A percentile compares a stretch with the other conserved stretches of the same genome.
Conservation (phyloP, 2,888 invertebrate genomes). For the Macropis europaea region DNA sequence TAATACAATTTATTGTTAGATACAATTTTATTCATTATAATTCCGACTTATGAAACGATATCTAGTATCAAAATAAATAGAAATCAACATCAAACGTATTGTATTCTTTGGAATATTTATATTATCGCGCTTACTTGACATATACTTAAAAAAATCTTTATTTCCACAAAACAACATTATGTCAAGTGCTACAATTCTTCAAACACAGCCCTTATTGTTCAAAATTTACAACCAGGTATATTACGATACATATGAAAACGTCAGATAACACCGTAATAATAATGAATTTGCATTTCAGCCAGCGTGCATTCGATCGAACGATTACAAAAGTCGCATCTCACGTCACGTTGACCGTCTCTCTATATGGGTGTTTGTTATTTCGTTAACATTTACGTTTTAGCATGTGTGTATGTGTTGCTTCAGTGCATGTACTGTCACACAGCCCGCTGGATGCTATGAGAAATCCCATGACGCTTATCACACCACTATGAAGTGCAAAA, state of each 20-base stretch:
- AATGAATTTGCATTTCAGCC: conserved; percentile 22
- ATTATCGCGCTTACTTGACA: too few species aligned
- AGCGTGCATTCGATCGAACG: conserved; percentile 2
- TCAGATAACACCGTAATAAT: conserved; percentile 5
- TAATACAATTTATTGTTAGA: neutral
- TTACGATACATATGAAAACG: neutral
- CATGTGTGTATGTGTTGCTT: conserved; percentile 73
- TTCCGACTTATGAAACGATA: neutral
- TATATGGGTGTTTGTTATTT: conserved; percentile 62
- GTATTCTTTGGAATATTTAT: too few species aligned
- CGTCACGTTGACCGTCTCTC: conserved; percentile 40
- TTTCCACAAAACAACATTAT: too few species aligned
- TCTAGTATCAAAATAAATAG: neutral
- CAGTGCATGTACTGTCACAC: conserved; percentile 73
- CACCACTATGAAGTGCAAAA: conserved; percentile 61
- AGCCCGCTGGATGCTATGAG: conserved; percentile 69
- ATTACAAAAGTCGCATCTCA: conserved; percentile 8
- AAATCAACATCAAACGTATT: too few species aligned
- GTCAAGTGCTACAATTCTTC: too few species aligned
- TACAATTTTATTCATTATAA: neutral
- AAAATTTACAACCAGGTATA: too few species aligned
- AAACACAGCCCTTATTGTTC: too few species aligned
- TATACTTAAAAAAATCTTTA: too few species aligned
- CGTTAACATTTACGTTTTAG: conserved; percentile 69
- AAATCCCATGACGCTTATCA: conserved; percentile 68